Base-by-base conservation (phyloP, 1,140 invertebrate species). In the Eciton burchellii region DNA sequence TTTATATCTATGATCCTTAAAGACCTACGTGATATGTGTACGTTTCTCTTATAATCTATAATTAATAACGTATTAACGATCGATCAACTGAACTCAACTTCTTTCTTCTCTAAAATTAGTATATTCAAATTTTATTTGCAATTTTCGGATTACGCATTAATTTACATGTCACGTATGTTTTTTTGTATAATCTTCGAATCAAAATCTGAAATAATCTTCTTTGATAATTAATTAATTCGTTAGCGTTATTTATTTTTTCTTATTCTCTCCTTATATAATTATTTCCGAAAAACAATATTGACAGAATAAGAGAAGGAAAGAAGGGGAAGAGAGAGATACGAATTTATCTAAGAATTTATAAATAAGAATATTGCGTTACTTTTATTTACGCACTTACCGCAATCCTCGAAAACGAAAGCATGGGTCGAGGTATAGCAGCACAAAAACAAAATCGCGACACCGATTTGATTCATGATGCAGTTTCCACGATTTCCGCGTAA, bases 331-430 rank as follows among this genome's bases (percentile, higher is more conserved):
- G n/a, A n/a, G n/a, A n/a, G n/a, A n/a, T n/a, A n/a, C n/a, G n/a
- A n/a, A n/a, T n/a, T n/a, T n/a, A n/a, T n/a, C n/a, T 35, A 35
- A 35, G 6, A 35, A 35, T 35, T 35, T 35, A 35, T 35, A 35
- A 35, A 35, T 35, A 35, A 35, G 6, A 35, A 35, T 35, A n/a
- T n/a, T n/a, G n/a, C 6, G 35, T 35, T 3, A 35, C 6, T 35
- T 35, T 3, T 35, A 35, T 35, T 3, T 35, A 35, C 0, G 59
- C 19, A 85, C 86, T 89, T 70, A 91, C 90, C 88, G 43, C 89
- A 91, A 60, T 90, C 83, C 11, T 19, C 35, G 11, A 87, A 74
- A 26, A 77, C 54, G 9, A 88, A 19, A 9, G 83, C 82, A 9
- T 45, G 24, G 3, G 41, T 63, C 12, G 29, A 71, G 52, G 43